Base-by-base conservation (phyloP, 1,140 invertebrate genomes). In the Zaprionus davidi region DNA sequence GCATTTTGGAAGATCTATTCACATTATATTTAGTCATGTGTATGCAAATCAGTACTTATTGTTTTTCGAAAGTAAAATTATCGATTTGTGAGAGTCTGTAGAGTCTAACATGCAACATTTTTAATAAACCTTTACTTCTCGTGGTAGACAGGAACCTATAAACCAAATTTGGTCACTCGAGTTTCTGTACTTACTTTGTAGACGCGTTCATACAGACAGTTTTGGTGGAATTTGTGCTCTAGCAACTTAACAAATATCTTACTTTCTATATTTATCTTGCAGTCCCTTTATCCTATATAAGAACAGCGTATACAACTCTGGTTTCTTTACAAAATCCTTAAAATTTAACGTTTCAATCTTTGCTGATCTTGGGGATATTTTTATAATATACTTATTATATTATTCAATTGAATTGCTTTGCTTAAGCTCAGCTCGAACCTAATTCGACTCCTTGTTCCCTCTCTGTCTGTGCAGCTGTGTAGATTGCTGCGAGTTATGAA, bases 401-500 rank as follows among this genome's bases (percentile, higher is more conserved):
- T 38, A 58, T 64, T 36, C 44, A 75, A 75, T 75, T 75, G 41
- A 70, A 75, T 74, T 74, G 57, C 59, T 49, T 31, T 57, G 58
- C 53, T 51, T 63, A 57, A 75, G 72, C 41, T 75, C 57, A 69
- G 68, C 64, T 55, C 72, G 38, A 51, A 60, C 57, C 34, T 41
- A 55, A 44, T 26, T 56, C 41, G 17, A 41, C 28, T 20, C 15
- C 22, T 64, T 24, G 38, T 58, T 28, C 26, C 36, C 53, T 4
- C 15, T 9, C 26, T 9, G n/a, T 2, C 26, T 7, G 13, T n/a
- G 22, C 22, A 20, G 36, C 15, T 44, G 59, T 58, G 67, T 28
- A 20, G 24, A 46, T 34, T 46, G 38, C 67, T 75, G 41, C 6
- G 41, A 75, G 67, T 75, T 71, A 75, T 75, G 72, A 74, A 63